phyloP scores from a whole-genome alignment of 1,140 invertebrate genomes.

The Octopus bimaculoides region DNA sequence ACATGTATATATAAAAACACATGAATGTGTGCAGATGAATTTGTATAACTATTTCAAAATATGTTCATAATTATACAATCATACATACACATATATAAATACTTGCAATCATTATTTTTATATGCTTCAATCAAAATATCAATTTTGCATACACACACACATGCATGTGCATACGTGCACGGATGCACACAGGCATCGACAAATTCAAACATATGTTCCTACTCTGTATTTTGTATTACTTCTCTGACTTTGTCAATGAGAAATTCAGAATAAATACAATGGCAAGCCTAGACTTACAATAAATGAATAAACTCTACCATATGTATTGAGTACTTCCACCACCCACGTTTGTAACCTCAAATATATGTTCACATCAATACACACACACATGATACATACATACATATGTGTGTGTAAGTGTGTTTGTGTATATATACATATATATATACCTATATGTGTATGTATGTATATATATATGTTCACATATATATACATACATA shows the following conservation, averaged over 20 bases:
- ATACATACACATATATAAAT: too few relatives aligned
- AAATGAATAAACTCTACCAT: too few relatives aligned
- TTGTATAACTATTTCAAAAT: too few relatives aligned
- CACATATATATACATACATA: not conserved
- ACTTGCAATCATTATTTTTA: too few relatives aligned
- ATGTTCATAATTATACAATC: too few relatives aligned
- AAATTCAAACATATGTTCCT: not conserved
- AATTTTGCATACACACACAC: not conserved
- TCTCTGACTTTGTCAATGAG: too few relatives aligned
- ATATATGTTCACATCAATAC: not conserved
- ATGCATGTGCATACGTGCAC: not conserved
- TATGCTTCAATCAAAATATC: too few relatives aligned
- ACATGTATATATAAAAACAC: not conserved
- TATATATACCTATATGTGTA: not conserved
- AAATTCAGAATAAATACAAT: too few relatives aligned
- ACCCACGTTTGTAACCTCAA: too few relatives aligned
- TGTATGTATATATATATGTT: not conserved
- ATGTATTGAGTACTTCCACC: too few relatives aligned
- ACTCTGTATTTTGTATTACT: too few relatives aligned
- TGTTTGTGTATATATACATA: not conserved
- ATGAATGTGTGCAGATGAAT: not conserved
- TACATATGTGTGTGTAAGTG: not conserved
- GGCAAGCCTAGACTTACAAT: too few relatives aligned
- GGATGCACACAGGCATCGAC: not conserved
- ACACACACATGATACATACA: not conserved